Conservation (phyloP, 2,797 vertebrate genomes). For the Myiotriccus ornatus region DNA sequence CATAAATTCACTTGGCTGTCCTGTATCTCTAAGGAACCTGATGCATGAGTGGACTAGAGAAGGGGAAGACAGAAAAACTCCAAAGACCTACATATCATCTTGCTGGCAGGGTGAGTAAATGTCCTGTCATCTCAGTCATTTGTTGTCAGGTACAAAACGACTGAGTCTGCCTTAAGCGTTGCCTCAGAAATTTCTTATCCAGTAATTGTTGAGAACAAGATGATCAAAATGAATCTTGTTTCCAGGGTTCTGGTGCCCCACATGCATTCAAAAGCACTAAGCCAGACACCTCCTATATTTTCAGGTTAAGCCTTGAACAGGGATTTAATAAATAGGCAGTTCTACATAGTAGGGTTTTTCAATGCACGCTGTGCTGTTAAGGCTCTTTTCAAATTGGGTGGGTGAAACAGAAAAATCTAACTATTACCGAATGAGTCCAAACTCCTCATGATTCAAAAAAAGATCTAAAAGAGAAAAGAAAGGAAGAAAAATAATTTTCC, state of each 20-base stretch:
- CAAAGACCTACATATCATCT: constrained; percentile 7
- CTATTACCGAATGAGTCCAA: not conserved
- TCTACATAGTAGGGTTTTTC: not conserved
- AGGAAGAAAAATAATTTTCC: not conserved
- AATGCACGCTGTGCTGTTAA: not conserved
- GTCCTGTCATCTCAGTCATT: not conserved
- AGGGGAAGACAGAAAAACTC: not conserved
- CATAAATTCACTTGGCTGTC: not conserved
- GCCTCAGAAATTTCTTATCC: not conserved
- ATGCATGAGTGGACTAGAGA: constrained; percentile 43
- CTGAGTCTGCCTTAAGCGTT: not conserved
- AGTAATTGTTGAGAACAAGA: not conserved
- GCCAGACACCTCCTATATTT: not conserved
- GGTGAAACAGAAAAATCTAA: not conserved
- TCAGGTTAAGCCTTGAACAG: not conserved
- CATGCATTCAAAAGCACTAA: not conserved
- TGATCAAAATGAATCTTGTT: not conserved
- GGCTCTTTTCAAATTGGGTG: not conserved
- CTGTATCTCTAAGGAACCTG: constrained; percentile 8
- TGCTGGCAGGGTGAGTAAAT: constrained; percentile 32
- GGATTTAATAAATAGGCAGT: not conserved
- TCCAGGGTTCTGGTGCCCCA: not conserved
- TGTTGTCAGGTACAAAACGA: not conserved
- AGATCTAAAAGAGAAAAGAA: not conserved
- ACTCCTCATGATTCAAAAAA: not conserved